Percentiles rank a stretch among this genome's conserved stretches.
These are phyloP conservation scores for Notechis scutatus DNA, from an alignment of 2,113 vertebrate genomes.

Conservation along the genomic window DNA sequence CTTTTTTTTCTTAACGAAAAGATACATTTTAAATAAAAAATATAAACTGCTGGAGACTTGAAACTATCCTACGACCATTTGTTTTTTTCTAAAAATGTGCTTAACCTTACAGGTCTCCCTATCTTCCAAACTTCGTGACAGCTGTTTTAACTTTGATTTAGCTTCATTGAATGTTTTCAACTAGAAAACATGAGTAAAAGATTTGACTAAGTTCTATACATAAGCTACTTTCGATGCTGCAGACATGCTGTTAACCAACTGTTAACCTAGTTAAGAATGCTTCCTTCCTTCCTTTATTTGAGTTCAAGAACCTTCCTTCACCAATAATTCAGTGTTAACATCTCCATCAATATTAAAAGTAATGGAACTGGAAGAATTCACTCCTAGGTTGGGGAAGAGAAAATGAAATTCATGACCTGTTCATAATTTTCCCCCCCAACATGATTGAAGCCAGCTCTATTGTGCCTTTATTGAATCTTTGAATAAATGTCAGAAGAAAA, in stretches of 20 bases:
- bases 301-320: neutral
- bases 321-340: neutral
- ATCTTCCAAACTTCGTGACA: neutral
- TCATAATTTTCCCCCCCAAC: neutral
- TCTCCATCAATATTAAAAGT: neutral
- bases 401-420: neutral
- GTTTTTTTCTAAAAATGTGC: neutral
- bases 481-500: neutral
- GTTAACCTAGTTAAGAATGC: neutral
- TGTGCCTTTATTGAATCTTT: neutral
- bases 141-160: neutral
- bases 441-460: neutral
- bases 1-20: neutral
- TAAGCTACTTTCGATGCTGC: neutral
- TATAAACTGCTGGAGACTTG: neutral
- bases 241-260: neutral
- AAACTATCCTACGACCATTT: neutral
- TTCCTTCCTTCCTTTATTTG: neutral
- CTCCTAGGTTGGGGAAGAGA: neutral
- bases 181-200: neutral
- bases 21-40: constrained; percentile 3
- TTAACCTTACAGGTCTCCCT: neutral
- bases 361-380: neutral
- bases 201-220: neutral
- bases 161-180: neutral